Evolutionary conservation across 35 echinoderm and acorn worm species (phyloP), one percentile per base, ranked within the genome.

Genomic region (Anneissia japonica): DNA sequence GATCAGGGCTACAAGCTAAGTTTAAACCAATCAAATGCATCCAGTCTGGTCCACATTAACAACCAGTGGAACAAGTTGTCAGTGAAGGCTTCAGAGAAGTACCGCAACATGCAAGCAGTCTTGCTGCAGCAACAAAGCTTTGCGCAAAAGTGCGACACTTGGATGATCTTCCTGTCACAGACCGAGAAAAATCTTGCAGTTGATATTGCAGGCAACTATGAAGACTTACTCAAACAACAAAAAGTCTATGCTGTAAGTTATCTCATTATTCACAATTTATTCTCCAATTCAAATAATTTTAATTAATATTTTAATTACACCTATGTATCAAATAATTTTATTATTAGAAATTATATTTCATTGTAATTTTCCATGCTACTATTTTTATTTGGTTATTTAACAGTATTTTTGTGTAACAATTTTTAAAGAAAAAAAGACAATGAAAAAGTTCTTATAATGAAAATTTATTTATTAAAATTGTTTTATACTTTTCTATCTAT

Each of bases 161-260:
- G 96, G 96, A 99, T 90, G 85, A 86, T 74, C 11, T 99, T 94
- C 88, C 82, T 99, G 26, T 86, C 89, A 46, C 89, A 94, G 78
- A 93, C 92, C 38, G 96, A 99, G 80, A 77, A 75, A 21, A 91
- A 91, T 46, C 79, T 94, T 33, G 92, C 92, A 16, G 95, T 99
- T 21, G 96, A 94, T 35, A 99, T 99, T 46, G 92, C 96, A 30
- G 96, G 96, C 4, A 99, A 92, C 73, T 99, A 92, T 75, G 89
- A 91, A 34, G 91, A 90, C 30, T 81, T 99, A 36, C 81, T 91
- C 21, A 92, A 92, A 72, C 96, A 99, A 77, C 96, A 99, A 81
- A 99, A 99, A 83, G 84, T 99, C 7, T 99, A 99, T 90, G 96
- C 94, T 84, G 96, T 99, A 75, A 91, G 85, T 86, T 34, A 72